These are phyloP conservation scores for Cladorhizidae sp. DNA, from an alignment of 37 sponge, comb jelly and placozoan species.

Conservation along the genomic window DNA sequence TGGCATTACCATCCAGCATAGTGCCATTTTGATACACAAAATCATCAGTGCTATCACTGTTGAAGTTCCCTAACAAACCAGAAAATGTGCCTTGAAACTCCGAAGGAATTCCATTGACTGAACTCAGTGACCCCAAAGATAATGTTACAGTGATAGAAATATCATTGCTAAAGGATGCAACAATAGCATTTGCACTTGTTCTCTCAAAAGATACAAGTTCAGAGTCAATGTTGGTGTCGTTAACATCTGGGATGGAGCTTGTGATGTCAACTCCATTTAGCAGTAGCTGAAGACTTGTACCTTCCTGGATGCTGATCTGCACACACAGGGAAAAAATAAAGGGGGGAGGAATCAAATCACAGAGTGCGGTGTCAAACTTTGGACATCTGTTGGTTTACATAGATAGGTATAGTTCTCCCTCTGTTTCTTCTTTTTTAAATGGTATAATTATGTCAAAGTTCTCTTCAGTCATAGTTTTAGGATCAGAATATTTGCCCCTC, in stretches of 20 bases:
- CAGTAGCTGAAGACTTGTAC: constrained; percentile 8
- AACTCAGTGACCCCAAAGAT: not conserved
- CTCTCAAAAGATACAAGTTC: constrained; percentile 3
- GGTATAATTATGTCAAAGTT: no score
- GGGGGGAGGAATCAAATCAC: no score
- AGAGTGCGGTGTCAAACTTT: no score
- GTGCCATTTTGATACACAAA: no score
- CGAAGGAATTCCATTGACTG: constrained; percentile 25
- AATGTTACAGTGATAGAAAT: constrained; percentile 15
- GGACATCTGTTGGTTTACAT: no score
- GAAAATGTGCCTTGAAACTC: constrained; percentile 31
- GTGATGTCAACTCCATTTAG: constrained; percentile 29
- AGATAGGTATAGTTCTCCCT: no score
- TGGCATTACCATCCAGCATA: constrained; percentile 35
- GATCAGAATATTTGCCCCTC: no score
- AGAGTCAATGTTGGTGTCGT: constrained; percentile 6
- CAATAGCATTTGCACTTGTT: not conserved
- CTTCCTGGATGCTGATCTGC: no score
- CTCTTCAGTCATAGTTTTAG: no score
- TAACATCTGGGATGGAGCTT: constrained; percentile 6
- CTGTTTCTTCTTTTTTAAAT: no score
- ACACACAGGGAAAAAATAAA: no score
- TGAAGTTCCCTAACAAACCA: constrained; percentile 78
- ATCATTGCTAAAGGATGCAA: constrained; percentile 37
- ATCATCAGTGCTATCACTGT: constrained; percentile 54